Base-by-base conservation (phyloP, 2,888 invertebrate genomes). In the Trisateles emortualis region DNA sequence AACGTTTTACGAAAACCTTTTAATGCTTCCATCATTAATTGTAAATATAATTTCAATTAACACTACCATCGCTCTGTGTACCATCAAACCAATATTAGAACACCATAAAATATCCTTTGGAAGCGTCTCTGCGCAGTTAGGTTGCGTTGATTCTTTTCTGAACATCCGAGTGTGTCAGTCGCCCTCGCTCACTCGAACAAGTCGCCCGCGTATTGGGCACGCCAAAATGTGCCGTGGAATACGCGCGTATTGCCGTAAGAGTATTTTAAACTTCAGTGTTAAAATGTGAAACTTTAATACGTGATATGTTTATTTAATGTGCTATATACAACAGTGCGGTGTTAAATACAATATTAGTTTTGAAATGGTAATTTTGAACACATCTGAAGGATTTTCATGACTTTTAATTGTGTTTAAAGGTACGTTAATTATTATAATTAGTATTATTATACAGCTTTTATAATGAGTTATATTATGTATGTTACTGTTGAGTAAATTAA, bases 81-180 rank as follows among this genome's bases (percentile, higher is more conserved):
- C 26, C 13, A 5, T 45, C 29, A 59, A 52, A 64, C 62, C 64
- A 66, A 65, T 73, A 74, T 76, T 62, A 76, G 69, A 74, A 69
- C 62, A 64, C 64, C 67, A 72, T 74, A 64, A 72, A 69, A 62
- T 47, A 51, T 54, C 64, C 66, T 50, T 49, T 62, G 44, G 62
- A 26, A 39, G 55, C 67, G 64, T 60, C 58, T 72, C 75, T 83
- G 84, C 83, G 84, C 84, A 83, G 79, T 79, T 73, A 62, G 72
- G 68, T 53, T 63, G 74, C 71, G 73, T 74, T 76, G 77, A 73
- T 74, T 73, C 76, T 68, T 44, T 13, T 49, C 61, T 64, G 66
- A 74, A 59, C 65, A 71, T 75, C 68, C 68, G 56, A 70, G 64
- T 53, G 64, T 59, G 57, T 68, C 80, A 85, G 85, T 86, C 75